A percentile compares a stretch with the other conserved stretches of the same genome.
Evolutionary conservation across 1,140 invertebrate genomes (phyloP).

Genomic region (Battus philenor): DNA sequence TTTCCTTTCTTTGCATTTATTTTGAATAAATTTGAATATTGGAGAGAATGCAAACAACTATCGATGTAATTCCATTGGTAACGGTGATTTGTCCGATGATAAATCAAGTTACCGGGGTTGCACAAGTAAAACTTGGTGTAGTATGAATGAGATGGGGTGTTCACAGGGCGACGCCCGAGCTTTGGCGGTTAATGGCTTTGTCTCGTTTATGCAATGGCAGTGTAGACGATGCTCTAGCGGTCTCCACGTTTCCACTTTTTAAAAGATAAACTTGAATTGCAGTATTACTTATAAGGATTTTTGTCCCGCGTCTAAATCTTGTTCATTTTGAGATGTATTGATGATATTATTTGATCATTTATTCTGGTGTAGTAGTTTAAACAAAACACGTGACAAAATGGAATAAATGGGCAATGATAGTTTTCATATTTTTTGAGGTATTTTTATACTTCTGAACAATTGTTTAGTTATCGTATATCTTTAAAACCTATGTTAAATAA

Average conservation of each 20-base stretch:
- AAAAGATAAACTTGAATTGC: background rate
- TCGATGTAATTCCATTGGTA: conserved; percentile 25
- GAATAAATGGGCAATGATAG: too few relatives aligned
- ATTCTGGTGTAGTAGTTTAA: too few relatives aligned
- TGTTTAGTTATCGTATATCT: too few relatives aligned
- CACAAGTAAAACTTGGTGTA: conserved; percentile 1
- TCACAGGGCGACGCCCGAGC: conserved; percentile 17
- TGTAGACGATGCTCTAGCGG: conserved; percentile 1
- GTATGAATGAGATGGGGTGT: conserved; percentile 19
- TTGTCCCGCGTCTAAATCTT: background rate
- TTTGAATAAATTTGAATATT: conserved; percentile 18
- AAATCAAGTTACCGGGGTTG: conserved; percentile 17
- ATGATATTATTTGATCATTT: too few relatives aligned
- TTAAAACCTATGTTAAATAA: too few relatives aligned
- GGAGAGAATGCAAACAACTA: conserved; percentile 31
- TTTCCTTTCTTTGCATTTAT: conserved; percentile 12
- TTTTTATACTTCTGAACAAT: too few relatives aligned
- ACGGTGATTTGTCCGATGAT: conserved; percentile 28
- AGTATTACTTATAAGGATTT: background rate
- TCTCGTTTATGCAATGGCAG: conserved; percentile 7
- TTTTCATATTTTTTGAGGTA: too few relatives aligned
- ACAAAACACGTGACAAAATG: too few relatives aligned
- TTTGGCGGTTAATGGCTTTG: conserved; percentile 12
- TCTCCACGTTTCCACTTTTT: background rate
- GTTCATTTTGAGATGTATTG: too few relatives aligned